Evolutionary conservation across 1,140 invertebrate species (phyloP).

Genomic region (Aleiodes sp.): DNA sequence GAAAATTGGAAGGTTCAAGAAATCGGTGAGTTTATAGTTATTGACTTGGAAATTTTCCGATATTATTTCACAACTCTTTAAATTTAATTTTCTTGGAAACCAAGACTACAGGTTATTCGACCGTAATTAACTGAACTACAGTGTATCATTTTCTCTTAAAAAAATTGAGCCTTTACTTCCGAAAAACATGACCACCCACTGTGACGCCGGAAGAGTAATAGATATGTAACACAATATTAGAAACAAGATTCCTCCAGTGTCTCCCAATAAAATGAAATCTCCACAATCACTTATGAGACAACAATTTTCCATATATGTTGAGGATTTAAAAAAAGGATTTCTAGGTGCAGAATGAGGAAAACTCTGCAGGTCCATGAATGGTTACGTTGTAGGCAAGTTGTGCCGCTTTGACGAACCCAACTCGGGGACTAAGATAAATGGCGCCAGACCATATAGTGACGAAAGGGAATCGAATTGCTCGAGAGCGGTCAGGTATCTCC

Average conservation of each 20-base stretch:
- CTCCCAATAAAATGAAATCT: background rate
- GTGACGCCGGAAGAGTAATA: background rate
- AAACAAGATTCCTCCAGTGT: background rate
- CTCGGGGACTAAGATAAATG: slow-evolving; percentile 27
- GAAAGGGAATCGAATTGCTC: slow-evolving; percentile 12
- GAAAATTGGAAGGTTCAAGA: too few species aligned
- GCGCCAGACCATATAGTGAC: slow-evolving; percentile 27
- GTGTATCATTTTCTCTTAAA: background rate
- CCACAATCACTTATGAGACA: background rate
- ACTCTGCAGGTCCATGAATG: background rate
- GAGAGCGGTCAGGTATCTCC: background rate
- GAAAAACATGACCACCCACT: slow-evolving; percentile 4
- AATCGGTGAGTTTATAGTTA: too few species aligned
- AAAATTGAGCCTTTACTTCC: background rate
- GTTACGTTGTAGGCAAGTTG: slow-evolving; percentile 1
- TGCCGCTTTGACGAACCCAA: slow-evolving; percentile 16
- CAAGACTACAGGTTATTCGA: background rate
- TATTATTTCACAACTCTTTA: too few species aligned
- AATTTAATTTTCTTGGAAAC: background rate
- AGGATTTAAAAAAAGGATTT: background rate
- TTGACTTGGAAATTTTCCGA: too few species aligned
- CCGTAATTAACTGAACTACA: background rate
- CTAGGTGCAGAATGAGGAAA: background rate
- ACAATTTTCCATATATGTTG: background rate
- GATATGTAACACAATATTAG: background rate